Percentiles rank a stretch among this genome's conserved stretches.
phyloP scores from a whole-genome alignment of 2,888 invertebrate genomes.

The Syrista parreyssii region DNA sequence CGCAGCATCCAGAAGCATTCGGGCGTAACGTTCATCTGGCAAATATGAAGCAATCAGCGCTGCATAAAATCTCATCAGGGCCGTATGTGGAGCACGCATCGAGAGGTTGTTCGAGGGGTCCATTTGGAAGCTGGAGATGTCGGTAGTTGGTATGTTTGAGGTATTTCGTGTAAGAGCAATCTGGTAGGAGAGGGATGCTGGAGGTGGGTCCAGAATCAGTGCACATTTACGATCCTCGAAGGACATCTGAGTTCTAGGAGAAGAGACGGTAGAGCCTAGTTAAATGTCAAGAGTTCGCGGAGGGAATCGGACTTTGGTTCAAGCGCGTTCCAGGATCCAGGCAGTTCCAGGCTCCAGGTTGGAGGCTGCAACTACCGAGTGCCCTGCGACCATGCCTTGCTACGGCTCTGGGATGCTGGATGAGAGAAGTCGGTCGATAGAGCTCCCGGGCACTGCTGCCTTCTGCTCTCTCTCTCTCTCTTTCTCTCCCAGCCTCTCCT shows the following conservation, averaged over 20 bases:
- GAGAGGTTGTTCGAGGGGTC: background rate
- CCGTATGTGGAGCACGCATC: constrained; percentile 6
- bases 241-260: constrained; percentile 47
- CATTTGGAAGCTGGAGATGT: background rate
- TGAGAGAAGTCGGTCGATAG: constrained; percentile 63
- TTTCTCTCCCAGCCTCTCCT: constrained; percentile 5
- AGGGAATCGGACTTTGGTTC: constrained; percentile 21
- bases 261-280: constrained; percentile 24
- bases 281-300: constrained; percentile 53
- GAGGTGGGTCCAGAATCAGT: constrained; percentile 42
- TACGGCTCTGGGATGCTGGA: constrained; percentile 56
- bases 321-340: constrained; percentile 28
- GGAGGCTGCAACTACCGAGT: constrained; percentile 45
- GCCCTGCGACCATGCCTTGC: constrained; percentile 7
- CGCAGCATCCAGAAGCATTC: no score
- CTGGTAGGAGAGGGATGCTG: background rate
- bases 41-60: constrained; percentile 25
- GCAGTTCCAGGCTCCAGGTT: constrained; percentile 26
- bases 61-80: constrained; percentile 36
- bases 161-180: no score
- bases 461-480: constrained; percentile 17
- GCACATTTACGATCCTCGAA: constrained; percentile 49
- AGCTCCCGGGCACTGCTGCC: constrained; percentile 51
- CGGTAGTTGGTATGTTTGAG: no score
- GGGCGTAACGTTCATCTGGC: no score